These are phyloP conservation scores for Chrysochloris asiatica DNA, from an alignment of 2,113 vertebrate genomes.

Conservation along the genomic window DNA sequence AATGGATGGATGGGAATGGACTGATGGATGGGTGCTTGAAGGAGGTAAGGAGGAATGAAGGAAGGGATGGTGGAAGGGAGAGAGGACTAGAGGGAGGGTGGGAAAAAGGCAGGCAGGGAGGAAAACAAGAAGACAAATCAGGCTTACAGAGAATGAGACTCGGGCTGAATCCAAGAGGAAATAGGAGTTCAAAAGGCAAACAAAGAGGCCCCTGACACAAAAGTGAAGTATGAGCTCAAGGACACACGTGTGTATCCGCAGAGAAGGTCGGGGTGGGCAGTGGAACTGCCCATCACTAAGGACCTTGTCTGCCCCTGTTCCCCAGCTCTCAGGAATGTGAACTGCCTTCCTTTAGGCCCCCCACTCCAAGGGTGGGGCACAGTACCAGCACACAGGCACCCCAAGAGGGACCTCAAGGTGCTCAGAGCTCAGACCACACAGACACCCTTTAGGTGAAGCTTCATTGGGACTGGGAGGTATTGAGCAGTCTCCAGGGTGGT, in stretches of 20 bases:
- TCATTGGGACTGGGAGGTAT: accelerated
- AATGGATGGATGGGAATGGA: neutral
- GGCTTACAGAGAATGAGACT: neutral
- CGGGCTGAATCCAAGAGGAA: accelerated
- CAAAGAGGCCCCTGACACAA: no score
- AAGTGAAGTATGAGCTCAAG: neutral
- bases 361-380: accelerated
- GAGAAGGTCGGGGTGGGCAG: neutral
- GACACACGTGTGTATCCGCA: no score
- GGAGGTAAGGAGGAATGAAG: no score
- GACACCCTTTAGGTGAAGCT: neutral
- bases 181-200: accelerated
- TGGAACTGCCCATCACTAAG: accelerated
- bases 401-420: no score
- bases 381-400: neutral
- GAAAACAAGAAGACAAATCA: accelerated
- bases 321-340: accelerated
- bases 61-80: accelerated
- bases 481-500: accelerated
- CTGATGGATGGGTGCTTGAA: no score
- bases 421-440: neutral
- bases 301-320: neutral
- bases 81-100: accelerated
- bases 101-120: accelerated
- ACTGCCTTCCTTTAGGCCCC: neutral